Evolutionary conservation across 2,113 vertebrate species (phyloP).

Genomic region (Alethe castanea): DNA sequence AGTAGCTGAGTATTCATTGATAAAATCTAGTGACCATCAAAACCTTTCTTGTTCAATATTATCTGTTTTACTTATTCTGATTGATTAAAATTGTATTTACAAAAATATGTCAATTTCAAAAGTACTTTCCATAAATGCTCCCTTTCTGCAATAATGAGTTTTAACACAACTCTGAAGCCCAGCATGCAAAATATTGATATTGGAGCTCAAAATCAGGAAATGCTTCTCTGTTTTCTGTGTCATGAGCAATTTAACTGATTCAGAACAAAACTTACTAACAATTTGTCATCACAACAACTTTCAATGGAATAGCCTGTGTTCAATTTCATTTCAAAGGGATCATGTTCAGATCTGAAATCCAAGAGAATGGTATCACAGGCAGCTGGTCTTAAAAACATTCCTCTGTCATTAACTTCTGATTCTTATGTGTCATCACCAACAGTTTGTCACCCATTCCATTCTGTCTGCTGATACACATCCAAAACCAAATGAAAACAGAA

Average conservation of each 20-base stretch:
- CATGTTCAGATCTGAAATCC: background rate
- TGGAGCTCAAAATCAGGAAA: background rate
- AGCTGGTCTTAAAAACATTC: background rate
- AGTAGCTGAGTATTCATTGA: background rate
- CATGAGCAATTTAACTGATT: background rate
- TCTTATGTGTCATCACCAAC: background rate
- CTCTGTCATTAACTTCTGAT: background rate
- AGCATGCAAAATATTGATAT: background rate
- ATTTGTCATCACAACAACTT: background rate
- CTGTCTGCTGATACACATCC: accelerated
- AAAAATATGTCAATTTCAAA: background rate
- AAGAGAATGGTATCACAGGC: background rate
- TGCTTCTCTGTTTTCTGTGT: background rate
- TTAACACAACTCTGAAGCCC: background rate
- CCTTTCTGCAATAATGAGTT: background rate
- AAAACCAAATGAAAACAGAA: background rate
- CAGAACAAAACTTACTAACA: background rate
- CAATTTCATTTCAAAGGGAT: background rate
- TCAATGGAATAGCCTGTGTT: background rate
- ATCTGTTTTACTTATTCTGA: background rate
- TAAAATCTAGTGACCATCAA: background rate
- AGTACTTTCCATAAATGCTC: background rate
- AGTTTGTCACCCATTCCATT: background rate
- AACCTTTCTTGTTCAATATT: background rate
- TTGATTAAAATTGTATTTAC: background rate